These are phyloP conservation scores for Penelope pileata DNA, from an alignment of 2,113 vertebrate species.

Conservation along the genomic window DNA sequence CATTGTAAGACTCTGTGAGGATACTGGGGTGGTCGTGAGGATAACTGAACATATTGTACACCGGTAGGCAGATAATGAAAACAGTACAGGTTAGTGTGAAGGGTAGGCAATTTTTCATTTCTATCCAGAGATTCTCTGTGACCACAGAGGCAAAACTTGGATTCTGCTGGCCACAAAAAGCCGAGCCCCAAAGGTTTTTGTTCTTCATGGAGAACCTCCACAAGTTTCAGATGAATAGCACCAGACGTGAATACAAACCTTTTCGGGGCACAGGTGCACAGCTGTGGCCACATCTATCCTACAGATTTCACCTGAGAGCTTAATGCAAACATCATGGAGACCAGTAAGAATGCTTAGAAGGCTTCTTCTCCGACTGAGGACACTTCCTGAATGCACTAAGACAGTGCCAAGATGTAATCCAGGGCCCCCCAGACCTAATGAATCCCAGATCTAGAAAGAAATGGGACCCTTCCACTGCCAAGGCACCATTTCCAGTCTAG, in stretches of 20 bases:
- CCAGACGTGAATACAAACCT: not conserved
- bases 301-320: not conserved
- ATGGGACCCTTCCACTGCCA: not conserved
- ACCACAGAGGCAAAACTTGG: accelerated
- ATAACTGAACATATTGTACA: constrained; percentile 53
- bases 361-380: not conserved
- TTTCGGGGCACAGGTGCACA: not conserved
- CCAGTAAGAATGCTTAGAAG: too few species aligned
- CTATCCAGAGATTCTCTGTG: not conserved
- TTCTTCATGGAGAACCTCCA: not conserved
- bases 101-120: not conserved
- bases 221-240: not conserved
- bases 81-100: not conserved
- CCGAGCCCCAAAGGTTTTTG: not conserved
- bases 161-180: not conserved
- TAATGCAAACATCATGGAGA: not conserved
- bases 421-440: not conserved
- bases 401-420: not conserved
- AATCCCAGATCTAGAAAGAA: not conserved
- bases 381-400: not conserved
- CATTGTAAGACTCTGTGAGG: constrained; percentile 49
- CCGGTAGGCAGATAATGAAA: constrained; percentile 6
- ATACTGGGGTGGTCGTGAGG: constrained; percentile 9
- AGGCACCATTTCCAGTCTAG: not conserved
- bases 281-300: not conserved